These are phyloP conservation scores for Blennius ocellaris DNA, from an alignment of 2,113 vertebrate genomes.

Conservation along the genomic window DNA sequence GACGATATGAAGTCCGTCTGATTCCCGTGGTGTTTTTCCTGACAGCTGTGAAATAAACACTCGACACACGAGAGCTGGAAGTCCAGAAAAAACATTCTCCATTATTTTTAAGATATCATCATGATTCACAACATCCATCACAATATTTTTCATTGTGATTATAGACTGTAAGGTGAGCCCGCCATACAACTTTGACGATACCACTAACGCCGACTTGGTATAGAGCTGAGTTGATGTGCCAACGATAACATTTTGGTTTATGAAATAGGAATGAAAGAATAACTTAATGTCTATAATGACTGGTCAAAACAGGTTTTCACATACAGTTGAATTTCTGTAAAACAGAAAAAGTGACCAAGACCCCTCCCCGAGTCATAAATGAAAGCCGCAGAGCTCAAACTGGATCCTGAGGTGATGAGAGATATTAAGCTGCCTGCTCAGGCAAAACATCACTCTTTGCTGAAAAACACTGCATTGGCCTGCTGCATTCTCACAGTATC, in stretches of 20 bases:
- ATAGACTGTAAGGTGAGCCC: conserved; percentile 41
- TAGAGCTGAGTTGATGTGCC: conserved; percentile 1
- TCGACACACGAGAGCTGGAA: conserved; percentile 29
- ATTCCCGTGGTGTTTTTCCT: conserved; percentile 48
- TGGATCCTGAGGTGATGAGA: conserved; percentile 20
- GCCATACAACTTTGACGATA: conserved; percentile 13
- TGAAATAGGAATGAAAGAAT: conserved; percentile 45
- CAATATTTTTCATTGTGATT: conserved; percentile 60
- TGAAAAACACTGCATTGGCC: conserved; percentile 40
- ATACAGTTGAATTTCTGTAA: conserved; percentile 21
- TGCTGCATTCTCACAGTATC: conserved; percentile 37
- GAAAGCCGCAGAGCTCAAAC: conserved; percentile 23
- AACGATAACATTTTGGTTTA: conserved; percentile 45
- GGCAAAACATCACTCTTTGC: conserved; percentile 23
- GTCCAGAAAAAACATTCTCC: conserved; percentile 58
- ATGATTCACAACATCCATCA: conserved; percentile 47
- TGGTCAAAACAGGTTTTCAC: conserved; percentile 24
- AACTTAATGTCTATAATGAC: conserved; percentile 15
- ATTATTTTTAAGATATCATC: conserved; percentile 49
- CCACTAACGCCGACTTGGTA: neutral
- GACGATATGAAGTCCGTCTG: conserved; percentile 30
- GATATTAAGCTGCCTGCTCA: conserved; percentile 20
- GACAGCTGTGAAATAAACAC: conserved; percentile 56
- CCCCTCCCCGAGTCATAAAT: conserved; percentile 9
- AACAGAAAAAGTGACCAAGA: conserved; percentile 5